Conservation (phyloP, 2,797 vertebrate species). For the Tarsius wallacei region DNA sequence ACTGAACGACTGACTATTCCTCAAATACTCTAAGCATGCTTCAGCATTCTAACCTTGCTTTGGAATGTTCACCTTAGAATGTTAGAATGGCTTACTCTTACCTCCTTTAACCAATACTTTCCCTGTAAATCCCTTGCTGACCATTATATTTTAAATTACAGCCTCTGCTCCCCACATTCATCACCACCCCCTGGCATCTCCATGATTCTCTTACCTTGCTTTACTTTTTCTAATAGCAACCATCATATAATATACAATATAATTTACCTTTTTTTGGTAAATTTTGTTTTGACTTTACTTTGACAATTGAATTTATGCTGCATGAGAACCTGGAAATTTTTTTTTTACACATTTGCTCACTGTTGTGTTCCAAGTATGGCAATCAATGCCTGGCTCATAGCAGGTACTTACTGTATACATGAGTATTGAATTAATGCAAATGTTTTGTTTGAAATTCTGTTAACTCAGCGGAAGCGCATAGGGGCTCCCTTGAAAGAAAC, state of each 20-base stretch:
- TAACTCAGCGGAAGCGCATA: neutral
- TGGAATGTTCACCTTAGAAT: neutral
- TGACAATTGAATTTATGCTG: neutral
- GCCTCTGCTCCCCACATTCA: neutral
- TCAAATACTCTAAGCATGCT: neutral
- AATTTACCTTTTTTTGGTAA: neutral
- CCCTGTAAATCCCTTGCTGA: neutral
- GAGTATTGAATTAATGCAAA: neutral
- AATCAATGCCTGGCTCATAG: neutral
- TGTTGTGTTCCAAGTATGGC: neutral
- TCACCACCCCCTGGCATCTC: neutral
- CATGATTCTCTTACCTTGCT: neutral
- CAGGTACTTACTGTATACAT: neutral
- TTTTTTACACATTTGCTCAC: neutral
- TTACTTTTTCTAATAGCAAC: neutral
- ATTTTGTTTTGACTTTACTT: constrained; percentile 40
- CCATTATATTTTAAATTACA: neutral
- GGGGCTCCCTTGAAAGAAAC: neutral
- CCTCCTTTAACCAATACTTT: neutral
- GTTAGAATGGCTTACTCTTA: neutral
- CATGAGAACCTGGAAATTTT: neutral
- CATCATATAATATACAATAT: neutral
- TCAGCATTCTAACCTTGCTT: neutral
- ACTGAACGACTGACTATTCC: neutral
- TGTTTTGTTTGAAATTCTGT: neutral